Conservation (phyloP, 2,113 vertebrate genomes). For the Pterocles gutturalis region DNA sequence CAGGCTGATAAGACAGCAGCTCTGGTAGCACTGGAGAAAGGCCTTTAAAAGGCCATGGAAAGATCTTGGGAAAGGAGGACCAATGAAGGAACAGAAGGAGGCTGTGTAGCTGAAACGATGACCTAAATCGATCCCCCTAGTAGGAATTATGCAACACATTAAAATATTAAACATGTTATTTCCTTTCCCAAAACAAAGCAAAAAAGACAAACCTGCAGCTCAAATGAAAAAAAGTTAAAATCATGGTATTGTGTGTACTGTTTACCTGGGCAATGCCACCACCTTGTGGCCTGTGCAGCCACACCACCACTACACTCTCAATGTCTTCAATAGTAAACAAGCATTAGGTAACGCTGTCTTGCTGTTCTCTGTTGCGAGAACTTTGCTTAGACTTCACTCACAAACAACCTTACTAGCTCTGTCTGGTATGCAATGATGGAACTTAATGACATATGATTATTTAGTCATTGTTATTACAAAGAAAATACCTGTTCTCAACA, state of each 20-base stretch:
- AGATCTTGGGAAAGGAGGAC: background rate
- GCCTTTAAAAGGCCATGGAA: background rate
- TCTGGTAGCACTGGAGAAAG: background rate
- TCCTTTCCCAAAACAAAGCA: background rate
- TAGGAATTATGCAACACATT: background rate
- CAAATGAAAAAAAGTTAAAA: fast-evolving
- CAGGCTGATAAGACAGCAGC: background rate
- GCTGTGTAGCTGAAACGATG: fast-evolving
- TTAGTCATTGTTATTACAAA: fast-evolving
- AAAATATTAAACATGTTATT: background rate
- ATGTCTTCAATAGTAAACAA: fast-evolving
- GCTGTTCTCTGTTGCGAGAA: fast-evolving
- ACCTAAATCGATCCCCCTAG: background rate
- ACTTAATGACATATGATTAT: fast-evolving
- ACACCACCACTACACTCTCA: background rate
- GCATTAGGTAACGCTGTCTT: background rate
- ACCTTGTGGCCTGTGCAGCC: slow-evolving; percentile 46
- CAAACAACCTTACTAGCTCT: background rate
- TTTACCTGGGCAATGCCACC: slow-evolving; percentile 70
- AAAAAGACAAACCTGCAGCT: background rate
- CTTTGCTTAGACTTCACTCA: background rate
- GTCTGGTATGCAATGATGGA: too few species aligned
- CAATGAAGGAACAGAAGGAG: background rate
- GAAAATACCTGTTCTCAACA: background rate
- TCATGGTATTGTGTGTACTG: fast-evolving